phyloP scores from a whole-genome alignment of 2,113 vertebrate genomes.

The Labeo catla region DNA sequence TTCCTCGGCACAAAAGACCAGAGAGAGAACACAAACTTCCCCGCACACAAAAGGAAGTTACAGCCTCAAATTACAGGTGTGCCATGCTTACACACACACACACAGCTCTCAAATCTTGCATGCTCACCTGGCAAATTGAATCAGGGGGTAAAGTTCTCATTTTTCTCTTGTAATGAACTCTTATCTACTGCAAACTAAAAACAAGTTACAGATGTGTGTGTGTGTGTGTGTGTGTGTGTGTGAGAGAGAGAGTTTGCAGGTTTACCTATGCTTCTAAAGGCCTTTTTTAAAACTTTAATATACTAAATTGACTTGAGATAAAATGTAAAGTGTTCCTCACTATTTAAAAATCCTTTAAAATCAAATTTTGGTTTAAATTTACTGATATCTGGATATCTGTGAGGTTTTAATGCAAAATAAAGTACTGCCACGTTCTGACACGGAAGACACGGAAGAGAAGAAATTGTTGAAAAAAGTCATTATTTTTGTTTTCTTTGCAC shows the following conservation, averaged over 20 bases:
- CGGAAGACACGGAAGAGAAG: no score
- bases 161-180: conserved; percentile 19
- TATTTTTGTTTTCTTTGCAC: no score
- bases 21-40: conserved; percentile 41
- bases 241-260: no score
- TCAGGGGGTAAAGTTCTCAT: conserved; percentile 35
- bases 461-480: no score
- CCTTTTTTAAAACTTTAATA: no score
- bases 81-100: conserved; percentile 15
- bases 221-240: background rate
- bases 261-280: no score
- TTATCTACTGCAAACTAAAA: conserved; percentile 35
- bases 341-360: background rate
- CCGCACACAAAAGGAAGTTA: conserved; percentile 43
- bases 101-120: conserved; percentile 16
- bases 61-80: conserved; percentile 52
- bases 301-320: background rate
- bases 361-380: no score
- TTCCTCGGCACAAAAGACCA: conserved; percentile 45
- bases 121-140: conserved; percentile 36
- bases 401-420: no score
- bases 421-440: no score
- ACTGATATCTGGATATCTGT: no score
- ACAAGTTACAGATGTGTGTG: background rate
- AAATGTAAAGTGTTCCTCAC: background rate